phyloP scores from a whole-genome alignment of 2,113 vertebrate species.

The Mesitornis unicolor region DNA sequence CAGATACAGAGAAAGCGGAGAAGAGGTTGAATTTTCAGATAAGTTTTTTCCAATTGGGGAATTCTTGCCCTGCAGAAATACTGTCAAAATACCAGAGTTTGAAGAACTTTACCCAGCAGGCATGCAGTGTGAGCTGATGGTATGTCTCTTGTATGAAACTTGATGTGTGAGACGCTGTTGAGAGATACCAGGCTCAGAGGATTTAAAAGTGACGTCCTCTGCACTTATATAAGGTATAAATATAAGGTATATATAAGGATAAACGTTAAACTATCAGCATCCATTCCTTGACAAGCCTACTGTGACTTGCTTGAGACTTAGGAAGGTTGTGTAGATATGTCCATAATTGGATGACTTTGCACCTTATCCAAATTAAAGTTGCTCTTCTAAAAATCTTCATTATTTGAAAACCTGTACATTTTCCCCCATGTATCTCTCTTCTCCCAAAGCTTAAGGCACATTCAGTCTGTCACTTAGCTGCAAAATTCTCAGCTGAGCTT shows the following conservation, averaged over 20 bases:
- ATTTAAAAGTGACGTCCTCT: background rate
- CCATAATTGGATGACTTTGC: background rate
- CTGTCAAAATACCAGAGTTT: background rate
- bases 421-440: accelerated
- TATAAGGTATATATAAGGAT: too few species aligned
- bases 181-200: background rate
- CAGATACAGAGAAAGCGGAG: background rate
- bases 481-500: background rate
- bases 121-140: background rate
- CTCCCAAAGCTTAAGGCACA: background rate
- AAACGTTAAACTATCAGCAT: background rate
- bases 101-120: background rate
- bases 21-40: background rate
- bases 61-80: background rate
- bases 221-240: background rate
- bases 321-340: background rate
- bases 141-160: background rate
- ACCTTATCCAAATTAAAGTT: background rate
- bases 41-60: background rate
- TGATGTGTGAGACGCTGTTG: background rate
- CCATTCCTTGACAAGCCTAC: background rate
- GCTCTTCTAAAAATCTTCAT: background rate
- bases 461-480: background rate
- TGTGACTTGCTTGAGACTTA: background rate
- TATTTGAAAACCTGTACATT: background rate